Percentiles rank a stretch among this genome's conserved stretches.
Evolutionary conservation across 1,140 invertebrate genomes (phyloP).

Genomic region (Dreissena polymorpha): DNA sequence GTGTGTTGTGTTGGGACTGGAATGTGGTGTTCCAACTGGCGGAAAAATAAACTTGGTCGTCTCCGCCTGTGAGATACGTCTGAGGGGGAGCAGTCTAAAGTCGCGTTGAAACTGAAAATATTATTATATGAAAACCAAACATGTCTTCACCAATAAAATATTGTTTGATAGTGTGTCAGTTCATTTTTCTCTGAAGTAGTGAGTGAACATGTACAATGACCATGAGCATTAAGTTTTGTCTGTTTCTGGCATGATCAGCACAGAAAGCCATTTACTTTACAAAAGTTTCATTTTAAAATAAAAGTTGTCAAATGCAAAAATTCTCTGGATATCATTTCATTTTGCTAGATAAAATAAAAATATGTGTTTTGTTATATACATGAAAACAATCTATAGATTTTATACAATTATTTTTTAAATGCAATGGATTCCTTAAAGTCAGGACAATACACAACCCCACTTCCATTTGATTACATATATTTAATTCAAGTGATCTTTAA

Average conservation of each 20-base stretch:
- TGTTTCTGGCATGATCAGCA: no score
- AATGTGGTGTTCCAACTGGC: not conserved
- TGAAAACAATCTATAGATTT: not conserved
- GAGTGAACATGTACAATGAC: no score
- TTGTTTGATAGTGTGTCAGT: not conserved
- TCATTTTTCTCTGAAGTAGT: not conserved
- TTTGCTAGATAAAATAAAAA: no score
- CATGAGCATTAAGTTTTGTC: no score
- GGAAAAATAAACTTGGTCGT: conserved; percentile 36
- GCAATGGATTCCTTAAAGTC: not conserved
- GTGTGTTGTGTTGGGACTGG: not conserved
- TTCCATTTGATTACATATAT: no score
- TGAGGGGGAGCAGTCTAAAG: conserved; percentile 34
- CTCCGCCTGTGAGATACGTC: conserved; percentile 17
- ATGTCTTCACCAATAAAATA: not conserved
- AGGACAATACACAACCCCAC: no score
- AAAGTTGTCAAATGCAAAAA: no score
- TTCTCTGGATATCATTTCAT: no score
- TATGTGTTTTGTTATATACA: no score
- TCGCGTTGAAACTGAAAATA: conserved; percentile 28
- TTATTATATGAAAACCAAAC: not conserved
- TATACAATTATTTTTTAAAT: not conserved
- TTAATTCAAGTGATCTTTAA: no score
- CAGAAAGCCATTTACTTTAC: no score
- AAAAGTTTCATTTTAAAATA: no score